Conservation (phyloP, 2,888 invertebrate genomes). For the Lasiommata megera region DNA sequence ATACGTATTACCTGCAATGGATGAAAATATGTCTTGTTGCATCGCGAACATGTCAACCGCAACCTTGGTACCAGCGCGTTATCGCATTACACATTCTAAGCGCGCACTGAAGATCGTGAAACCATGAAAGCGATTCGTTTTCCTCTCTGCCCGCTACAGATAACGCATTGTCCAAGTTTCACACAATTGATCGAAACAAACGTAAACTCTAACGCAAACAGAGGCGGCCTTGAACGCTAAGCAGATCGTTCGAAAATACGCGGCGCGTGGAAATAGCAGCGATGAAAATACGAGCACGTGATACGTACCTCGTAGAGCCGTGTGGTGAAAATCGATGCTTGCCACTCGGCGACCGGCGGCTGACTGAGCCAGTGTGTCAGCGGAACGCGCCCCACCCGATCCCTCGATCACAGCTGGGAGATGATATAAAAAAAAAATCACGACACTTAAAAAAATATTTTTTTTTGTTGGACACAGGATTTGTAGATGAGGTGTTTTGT, state of each 20-base stretch:
- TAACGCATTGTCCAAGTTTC: conserved; percentile 44
- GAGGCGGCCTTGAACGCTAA: conserved; percentile 75
- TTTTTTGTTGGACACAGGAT: conserved; percentile 51
- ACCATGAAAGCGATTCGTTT: conserved; percentile 66
- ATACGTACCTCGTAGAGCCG: conserved; percentile 75
- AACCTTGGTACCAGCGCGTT: conserved; percentile 50
- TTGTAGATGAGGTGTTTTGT: conserved; percentile 56
- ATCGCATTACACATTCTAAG: conserved; percentile 59
- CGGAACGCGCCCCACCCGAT: conserved; percentile 74
- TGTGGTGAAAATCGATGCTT: conserved; percentile 78
- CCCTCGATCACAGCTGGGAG: conserved; percentile 64
- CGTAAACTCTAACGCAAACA: conserved; percentile 70
- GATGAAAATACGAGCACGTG: conserved; percentile 77
- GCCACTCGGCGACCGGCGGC: conserved; percentile 77
- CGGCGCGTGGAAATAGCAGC: conserved; percentile 74
- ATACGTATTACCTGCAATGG: conserved; percentile 38
- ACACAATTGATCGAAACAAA: conserved; percentile 50
- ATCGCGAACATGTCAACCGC: conserved; percentile 40
- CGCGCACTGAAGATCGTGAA: conserved; percentile 52
- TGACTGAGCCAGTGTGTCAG: conserved; percentile 83
- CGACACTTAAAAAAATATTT: conserved; percentile 61
- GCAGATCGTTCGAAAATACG: conserved; percentile 74
- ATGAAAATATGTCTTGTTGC: conserved; percentile 13
- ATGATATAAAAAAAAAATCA: conserved; percentile 55
- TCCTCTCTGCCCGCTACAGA: conserved; percentile 45